A percentile compares a stretch with the other conserved stretches of the same genome.
These are phyloP conservation scores for Lagopus muta DNA, from an alignment of 2,113 vertebrate species.

Conservation along the genomic window DNA sequence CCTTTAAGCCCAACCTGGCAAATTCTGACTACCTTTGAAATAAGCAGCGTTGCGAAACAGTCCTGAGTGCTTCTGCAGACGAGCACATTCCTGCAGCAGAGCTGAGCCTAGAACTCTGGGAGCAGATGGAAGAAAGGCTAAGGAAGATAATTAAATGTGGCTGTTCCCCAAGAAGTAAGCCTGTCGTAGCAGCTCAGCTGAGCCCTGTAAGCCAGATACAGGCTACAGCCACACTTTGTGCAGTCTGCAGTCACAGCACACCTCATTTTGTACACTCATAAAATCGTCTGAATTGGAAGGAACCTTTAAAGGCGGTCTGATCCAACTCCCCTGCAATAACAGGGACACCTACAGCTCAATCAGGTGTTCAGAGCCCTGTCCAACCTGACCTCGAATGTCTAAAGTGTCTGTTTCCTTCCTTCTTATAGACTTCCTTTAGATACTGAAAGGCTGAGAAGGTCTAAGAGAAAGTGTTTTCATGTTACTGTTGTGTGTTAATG, in stretches of 20 bases:
- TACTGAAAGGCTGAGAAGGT: background rate
- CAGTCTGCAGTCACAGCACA: background rate
- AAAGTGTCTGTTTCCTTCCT: too few species aligned
- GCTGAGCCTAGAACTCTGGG: constrained; percentile 15
- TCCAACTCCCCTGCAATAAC: background rate
- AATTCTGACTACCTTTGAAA: constrained; percentile 30
- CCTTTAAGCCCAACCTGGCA: constrained; percentile 20
- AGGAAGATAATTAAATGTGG: constrained; percentile 17
- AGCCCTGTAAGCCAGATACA: background rate
- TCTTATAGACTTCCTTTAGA: too few species aligned
- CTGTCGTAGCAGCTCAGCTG: background rate
- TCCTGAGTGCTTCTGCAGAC: constrained; percentile 36
- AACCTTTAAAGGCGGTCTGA: background rate
- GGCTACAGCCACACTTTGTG: rapidly evolving
- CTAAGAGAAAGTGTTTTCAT: background rate
- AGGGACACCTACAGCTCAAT: background rate
- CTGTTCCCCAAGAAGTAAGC: background rate
- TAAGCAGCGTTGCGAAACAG: constrained; percentile 12
- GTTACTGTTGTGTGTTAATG: rapidly evolving
- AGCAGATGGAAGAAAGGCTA: constrained; percentile 41
- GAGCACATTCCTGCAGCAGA: constrained; percentile 41
- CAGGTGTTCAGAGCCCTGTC: background rate
- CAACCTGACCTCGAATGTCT: background rate
- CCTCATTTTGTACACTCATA: background rate
- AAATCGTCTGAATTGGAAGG: background rate